phyloP scores from a whole-genome alignment of 2,113 vertebrate species.

The Carettochelys insculpta region DNA sequence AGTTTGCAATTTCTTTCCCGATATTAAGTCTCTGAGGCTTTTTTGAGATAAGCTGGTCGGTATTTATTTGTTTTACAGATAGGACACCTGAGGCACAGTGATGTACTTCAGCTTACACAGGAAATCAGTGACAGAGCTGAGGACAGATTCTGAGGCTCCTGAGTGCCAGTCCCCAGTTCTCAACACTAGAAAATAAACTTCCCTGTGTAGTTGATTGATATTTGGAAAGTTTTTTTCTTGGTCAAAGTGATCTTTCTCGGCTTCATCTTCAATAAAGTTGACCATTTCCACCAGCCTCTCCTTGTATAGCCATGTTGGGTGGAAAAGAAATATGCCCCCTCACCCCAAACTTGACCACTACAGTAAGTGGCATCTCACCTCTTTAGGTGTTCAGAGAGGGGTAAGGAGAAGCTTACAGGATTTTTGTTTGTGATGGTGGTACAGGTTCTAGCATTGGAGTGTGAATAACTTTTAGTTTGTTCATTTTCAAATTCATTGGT shows the following conservation, averaged over 20 bases:
- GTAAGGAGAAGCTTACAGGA: background rate
- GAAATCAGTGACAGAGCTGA: background rate
- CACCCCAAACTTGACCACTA: background rate
- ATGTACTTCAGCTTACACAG: background rate
- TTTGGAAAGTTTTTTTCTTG: background rate
- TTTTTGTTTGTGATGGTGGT: background rate
- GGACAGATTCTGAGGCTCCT: background rate
- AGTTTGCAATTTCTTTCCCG: slow-evolving; percentile 28
- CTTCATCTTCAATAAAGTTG: background rate
- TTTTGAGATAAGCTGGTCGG: slow-evolving; percentile 6
- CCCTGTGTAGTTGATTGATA: background rate
- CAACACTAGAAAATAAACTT: rapidly evolving
- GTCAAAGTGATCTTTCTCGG: background rate
- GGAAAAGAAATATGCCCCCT: background rate
- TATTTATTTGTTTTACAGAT: background rate
- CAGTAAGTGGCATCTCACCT: background rate
- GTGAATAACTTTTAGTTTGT: background rate
- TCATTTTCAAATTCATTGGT: background rate
- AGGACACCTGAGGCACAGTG: background rate
- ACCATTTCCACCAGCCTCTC: background rate
- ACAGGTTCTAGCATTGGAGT: background rate
- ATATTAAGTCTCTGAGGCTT: background rate
- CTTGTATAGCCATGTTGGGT: background rate
- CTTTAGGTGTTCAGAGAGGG: background rate
- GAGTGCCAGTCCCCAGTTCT: background rate